Conservation (phyloP, 1,140 invertebrate genomes). For the Zaprionus davidi region DNA sequence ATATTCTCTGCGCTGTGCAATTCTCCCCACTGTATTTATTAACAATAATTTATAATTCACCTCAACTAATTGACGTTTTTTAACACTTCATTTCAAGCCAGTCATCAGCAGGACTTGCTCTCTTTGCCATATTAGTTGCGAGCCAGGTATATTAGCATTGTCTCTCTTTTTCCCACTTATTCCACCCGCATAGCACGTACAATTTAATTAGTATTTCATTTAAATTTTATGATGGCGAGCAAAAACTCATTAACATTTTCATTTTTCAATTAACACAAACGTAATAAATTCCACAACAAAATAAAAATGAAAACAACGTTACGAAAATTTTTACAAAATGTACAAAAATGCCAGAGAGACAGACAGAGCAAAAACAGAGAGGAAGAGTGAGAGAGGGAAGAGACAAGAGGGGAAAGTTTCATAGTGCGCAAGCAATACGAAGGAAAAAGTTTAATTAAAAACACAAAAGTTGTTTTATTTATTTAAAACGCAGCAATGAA, state of each 20-base stretch:
- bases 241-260: conserved; percentile 80
- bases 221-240: conserved; percentile 71
- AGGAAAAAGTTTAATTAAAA: conserved; percentile 81
- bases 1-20: too few species aligned
- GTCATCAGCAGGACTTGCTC: too few species aligned
- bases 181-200: conserved; percentile 22
- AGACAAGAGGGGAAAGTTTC: conserved; percentile 19
- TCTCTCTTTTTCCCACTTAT: background rate
- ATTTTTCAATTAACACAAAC: conserved; percentile 84
- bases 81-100: background rate
- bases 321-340: conserved; percentile 67
- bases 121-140: background rate
- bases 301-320: conserved; percentile 37
- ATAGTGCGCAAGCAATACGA: conserved; percentile 51
- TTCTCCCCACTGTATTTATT: too few species aligned
- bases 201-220: conserved; percentile 82
- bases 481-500: conserved; percentile 71
- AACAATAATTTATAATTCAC: background rate
- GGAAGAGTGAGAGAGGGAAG: background rate
- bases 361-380: conserved; percentile 3
- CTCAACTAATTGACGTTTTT: background rate
- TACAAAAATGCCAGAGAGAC: conserved; percentile 57
- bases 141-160: background rate
- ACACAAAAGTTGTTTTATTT: conserved; percentile 83
- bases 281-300: conserved; percentile 76